A percentile compares a stretch with the other conserved stretches of the same genome.
Evolutionary conservation across 2,797 vertebrate genomes (phyloP).

Genomic region (Molossus alvarezi): DNA sequence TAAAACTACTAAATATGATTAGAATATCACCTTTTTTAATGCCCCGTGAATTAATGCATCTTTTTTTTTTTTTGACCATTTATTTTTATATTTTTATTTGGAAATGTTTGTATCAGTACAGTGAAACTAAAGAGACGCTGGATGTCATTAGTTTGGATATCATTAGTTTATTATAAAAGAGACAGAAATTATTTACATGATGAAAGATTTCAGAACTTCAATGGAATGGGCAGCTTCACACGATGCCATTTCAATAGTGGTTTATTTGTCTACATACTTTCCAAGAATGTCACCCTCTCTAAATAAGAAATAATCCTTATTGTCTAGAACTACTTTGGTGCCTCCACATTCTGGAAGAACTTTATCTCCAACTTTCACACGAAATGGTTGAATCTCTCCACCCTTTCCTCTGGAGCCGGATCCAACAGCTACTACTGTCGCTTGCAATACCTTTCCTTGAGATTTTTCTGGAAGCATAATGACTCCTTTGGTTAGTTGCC

Average conservation of each 20-base stretch:
- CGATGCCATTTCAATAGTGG: conserved; percentile 81
- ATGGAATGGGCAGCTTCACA: conserved; percentile 90
- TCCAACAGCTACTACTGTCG: conserved; percentile 96
- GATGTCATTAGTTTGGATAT: conserved; percentile 81
- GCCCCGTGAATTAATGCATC: neutral
- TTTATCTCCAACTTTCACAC: conserved; percentile 97
- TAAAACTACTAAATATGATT: neutral
- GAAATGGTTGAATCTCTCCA: conserved; percentile 93
- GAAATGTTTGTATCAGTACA: conserved; percentile 84
- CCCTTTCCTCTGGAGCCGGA: conserved; percentile 93
- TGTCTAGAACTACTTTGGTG: conserved; percentile 96
- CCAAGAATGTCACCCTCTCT: conserved; percentile 98
- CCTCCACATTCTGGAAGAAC: conserved; percentile 98
- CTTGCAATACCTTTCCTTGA: conserved; percentile 97
- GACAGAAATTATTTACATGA: conserved; percentile 91
- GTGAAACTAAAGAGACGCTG: conserved; percentile 82
- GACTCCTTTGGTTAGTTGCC: conserved; percentile 97
- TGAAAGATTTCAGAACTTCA: conserved; percentile 87
- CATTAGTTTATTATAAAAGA: conserved; percentile 90
- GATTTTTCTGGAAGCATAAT: conserved; percentile 99
- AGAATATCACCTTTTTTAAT: neutral
- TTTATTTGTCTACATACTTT: conserved; percentile 95
- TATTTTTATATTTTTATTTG: conserved; percentile 89
- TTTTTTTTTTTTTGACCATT: neutral
- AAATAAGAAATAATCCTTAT: conserved; percentile 99